Evolutionary conservation across 2,888 invertebrate species (phyloP).

Genomic region (Lochmaea capreae): DNA sequence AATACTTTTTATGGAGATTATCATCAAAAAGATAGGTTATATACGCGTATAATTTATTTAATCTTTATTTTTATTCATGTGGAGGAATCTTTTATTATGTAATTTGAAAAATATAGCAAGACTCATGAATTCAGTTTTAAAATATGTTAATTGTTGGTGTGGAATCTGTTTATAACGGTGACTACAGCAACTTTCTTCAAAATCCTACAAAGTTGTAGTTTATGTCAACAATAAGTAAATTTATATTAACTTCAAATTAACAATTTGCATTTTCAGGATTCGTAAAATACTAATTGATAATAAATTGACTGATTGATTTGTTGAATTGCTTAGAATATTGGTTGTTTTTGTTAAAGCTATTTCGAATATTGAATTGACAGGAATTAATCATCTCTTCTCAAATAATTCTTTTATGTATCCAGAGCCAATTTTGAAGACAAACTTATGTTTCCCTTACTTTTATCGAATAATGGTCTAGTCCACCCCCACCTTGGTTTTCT

Average conservation of each 20-base stretch:
- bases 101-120: constrained; percentile 1
- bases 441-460: too few species aligned
- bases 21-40: not conserved
- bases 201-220: not conserved
- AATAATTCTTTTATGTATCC: too few species aligned
- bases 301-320: too few species aligned
- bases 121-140: not conserved
- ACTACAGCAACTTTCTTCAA: not conserved
- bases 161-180: not conserved
- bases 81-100: constrained; percentile 1
- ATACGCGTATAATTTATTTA: not conserved
- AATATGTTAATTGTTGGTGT: constrained; percentile 5
- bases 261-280: not conserved
- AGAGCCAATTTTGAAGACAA: too few species aligned
- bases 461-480: too few species aligned
- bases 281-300: not conserved
- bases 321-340: too few species aligned
- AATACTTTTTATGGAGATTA: not conserved
- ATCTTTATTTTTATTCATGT: not conserved
- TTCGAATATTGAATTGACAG: too few species aligned
- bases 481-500: too few species aligned
- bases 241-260: not conserved
- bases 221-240: not conserved
- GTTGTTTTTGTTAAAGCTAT: too few species aligned
- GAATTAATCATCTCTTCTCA: too few species aligned